These are phyloP conservation scores for Tricholaema leucomelas DNA, from an alignment of 2,113 vertebrate species.

Conservation along the genomic window DNA sequence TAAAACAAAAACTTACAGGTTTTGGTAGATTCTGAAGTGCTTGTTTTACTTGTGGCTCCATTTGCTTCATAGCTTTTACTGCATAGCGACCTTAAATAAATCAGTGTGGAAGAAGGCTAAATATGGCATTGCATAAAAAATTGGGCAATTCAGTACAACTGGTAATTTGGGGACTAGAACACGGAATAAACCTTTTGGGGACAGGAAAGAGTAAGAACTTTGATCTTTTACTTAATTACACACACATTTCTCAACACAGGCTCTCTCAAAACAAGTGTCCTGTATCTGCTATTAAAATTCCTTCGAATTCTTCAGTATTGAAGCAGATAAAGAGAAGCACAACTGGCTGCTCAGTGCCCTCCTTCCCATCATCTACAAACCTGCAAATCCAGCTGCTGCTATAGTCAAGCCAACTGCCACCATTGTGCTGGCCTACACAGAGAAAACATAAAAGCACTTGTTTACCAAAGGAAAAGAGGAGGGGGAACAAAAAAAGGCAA, in stretches of 20 bases:
- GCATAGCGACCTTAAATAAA: constrained; percentile 87
- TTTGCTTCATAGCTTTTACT: constrained; percentile 87
- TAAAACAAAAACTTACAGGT: constrained; percentile 75
- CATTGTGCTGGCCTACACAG: constrained; percentile 83
- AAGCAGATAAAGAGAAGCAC: no score
- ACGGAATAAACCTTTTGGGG: background rate
- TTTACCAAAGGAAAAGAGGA: fast-evolving
- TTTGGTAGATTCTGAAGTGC: constrained; percentile 88
- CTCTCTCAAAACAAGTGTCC: background rate
- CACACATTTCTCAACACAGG: background rate
- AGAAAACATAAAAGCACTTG: background rate
- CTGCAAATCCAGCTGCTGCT: constrained; percentile 93
- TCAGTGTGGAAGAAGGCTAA: background rate
- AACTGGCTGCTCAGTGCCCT: fast-evolving
- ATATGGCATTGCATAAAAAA: background rate
- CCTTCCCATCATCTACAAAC: constrained; percentile 68
- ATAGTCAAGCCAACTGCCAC: constrained; percentile 90
- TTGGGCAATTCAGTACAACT: background rate
- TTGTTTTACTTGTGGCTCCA: constrained; percentile 95
- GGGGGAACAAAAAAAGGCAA: no score
- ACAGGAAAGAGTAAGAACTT: fast-evolving
- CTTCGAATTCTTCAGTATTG: fast-evolving
- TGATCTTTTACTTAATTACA: background rate
- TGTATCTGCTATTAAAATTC: background rate
- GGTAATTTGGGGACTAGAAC: background rate